phyloP scores from a whole-genome alignment of 2,113 vertebrate genomes.

The Panthera uncia region DNA sequence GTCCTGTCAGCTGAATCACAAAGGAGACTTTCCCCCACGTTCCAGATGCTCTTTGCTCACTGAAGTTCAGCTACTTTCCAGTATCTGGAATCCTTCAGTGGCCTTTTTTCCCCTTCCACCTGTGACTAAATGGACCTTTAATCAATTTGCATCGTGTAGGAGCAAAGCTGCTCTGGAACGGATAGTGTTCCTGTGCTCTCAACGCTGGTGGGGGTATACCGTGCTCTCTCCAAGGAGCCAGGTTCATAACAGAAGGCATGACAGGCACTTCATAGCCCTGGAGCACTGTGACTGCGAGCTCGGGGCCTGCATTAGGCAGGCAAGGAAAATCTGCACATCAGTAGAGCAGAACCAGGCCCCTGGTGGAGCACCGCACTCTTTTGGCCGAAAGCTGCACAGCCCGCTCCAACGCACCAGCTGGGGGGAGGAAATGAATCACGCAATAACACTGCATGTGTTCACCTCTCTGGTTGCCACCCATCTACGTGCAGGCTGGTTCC shows the following conservation, averaged over 20 bases:
- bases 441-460: not conserved
- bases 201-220: rapidly evolving
- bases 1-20: not conserved
- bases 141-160: not conserved
- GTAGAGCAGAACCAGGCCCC: not conserved
- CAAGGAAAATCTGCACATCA: not conserved
- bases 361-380: not conserved
- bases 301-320: rapidly evolving
- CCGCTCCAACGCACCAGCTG: not conserved
- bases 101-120: not conserved
- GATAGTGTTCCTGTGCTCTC: too few species aligned
- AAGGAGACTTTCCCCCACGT: not conserved
- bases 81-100: not conserved
- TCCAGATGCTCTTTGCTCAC: not conserved
- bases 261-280: not conserved
- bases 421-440: not conserved
- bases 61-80: not conserved
- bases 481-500: not conserved
- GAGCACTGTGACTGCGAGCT: not conserved
- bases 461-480: not conserved
- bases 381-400: not conserved
- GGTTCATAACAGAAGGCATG: not conserved
- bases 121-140: not conserved
- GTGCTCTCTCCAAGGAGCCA: not conserved
- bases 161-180: not conserved